These are phyloP conservation scores for Drosophila trichaetosa DNA, from an alignment of 2,888 invertebrate genomes.

Conservation along the genomic window DNA sequence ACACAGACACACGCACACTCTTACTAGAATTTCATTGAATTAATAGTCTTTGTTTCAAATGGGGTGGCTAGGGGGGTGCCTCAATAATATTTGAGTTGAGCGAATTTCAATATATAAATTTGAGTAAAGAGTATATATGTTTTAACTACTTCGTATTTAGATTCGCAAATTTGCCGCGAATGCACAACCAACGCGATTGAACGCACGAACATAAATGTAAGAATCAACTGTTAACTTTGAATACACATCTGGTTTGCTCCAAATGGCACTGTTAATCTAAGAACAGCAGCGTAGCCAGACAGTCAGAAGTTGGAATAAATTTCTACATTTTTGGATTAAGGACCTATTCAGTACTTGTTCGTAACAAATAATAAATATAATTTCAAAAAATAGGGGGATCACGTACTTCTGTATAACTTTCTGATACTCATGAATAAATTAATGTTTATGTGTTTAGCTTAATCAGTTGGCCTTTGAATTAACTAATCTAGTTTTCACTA, in stretches of 20 bases:
- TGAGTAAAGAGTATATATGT: constrained; percentile 6
- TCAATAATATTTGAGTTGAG: constrained; percentile 22
- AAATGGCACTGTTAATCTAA: constrained; percentile 47
- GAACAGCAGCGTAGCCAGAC: constrained; percentile 32
- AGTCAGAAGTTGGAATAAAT: constrained; percentile 19
- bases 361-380: not conserved
- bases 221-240: constrained; percentile 11
- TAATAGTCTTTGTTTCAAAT: constrained; percentile 5
- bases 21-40: constrained; percentile 26
- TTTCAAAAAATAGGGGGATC: not conserved
- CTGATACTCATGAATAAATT: not conserved
- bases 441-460: not conserved
- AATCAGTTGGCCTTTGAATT: not conserved
- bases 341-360: not conserved
- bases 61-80: not conserved
- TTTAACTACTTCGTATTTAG: constrained; percentile 5
- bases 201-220: constrained; percentile 51
- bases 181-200: constrained; percentile 45
- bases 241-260: constrained; percentile 33
- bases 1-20: constrained; percentile 20
- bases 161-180: constrained; percentile 33
- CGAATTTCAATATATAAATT: not conserved
- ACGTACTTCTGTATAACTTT: not conserved
- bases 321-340: not conserved
- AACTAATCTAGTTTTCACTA: not conserved